Base-by-base conservation (phyloP, 2,797 vertebrate genomes). In the Ctenopoma kingsleyae region DNA sequence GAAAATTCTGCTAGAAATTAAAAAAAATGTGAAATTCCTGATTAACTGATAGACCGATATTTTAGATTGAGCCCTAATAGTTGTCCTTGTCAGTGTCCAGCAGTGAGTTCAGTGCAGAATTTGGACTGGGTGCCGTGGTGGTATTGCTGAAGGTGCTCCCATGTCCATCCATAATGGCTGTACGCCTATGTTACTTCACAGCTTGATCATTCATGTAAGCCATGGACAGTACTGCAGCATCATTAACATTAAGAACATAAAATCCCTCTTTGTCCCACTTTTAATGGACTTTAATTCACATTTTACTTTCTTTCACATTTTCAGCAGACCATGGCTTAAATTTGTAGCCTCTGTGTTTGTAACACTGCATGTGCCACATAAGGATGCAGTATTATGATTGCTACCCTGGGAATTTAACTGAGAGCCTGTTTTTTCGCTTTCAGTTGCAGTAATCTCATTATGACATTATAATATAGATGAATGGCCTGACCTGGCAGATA, bases 381-480 rank as follows among this genome's bases (percentile, higher is more conserved):
- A 72, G 46, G 71, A 82, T 76, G 41, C 75, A 83, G 78, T 67
- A 66, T 61, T 58, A 30, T 68, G 67, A 83, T 82, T 78, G 53
- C 71, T 77, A 69, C 63, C 58, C 27, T 78, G 76, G 81, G 85
- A 85, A 36, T 82, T 84, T 43, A 71, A 60, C 69, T 59, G 49
- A 48, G 63, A 84, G 63, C 41, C 66, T 69, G 67, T 70, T 40
- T 72, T 71, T 68, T 54, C 67, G 23, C 40, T 50, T 71, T 70
- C 68, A 81, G 61, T 79, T 84, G 69, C 44, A 79, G 71, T 46
- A 60, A 77, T 81, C 82, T 85, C 78, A 80, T 87, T 74, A 84
- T 88, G 86, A 86, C 82, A 76, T 71, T 73, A 76, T 86, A 88
- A 89, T 85, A 76, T 74, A 78, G 78, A 86, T 78, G 71, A 82